These are phyloP conservation scores for Ichneumoninae sp. DNA, from an alignment of 2,888 invertebrate species.

Conservation along the genomic window DNA sequence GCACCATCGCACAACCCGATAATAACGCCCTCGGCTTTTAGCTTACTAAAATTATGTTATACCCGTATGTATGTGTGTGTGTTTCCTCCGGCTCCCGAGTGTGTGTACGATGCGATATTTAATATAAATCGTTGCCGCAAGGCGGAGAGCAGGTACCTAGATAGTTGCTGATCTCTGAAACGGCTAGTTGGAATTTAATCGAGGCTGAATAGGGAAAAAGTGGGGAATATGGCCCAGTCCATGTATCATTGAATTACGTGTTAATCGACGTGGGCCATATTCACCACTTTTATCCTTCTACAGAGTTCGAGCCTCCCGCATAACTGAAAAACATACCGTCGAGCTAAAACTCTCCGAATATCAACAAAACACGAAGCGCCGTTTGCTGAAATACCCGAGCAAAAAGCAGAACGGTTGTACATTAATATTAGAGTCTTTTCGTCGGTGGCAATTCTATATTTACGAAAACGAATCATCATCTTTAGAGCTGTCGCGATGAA, in stretches of 20 bases:
- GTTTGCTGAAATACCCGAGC: background rate
- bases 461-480: background rate
- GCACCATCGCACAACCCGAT: constrained; percentile 45
- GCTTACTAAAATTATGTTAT: constrained; percentile 11
- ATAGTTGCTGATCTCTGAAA: background rate
- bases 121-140: background rate
- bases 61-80: background rate
- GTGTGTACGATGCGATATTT: background rate
- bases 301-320: background rate
- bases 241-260: too few species aligned
- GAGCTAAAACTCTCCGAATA: background rate
- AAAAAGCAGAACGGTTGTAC: background rate
- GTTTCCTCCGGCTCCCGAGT: background rate
- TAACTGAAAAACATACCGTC: background rate
- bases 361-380: background rate
- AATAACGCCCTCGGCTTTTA: constrained; percentile 47
- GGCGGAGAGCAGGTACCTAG: background rate
- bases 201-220: background rate
- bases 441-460: background rate
- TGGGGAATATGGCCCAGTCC: too few species aligned
- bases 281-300: too few species aligned
- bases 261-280: too few species aligned
- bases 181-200: background rate
- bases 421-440: background rate
- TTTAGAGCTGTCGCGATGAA: background rate